These are phyloP conservation scores for Alloplasta piceator DNA, from an alignment of 2,888 invertebrate species.

Conservation along the genomic window DNA sequence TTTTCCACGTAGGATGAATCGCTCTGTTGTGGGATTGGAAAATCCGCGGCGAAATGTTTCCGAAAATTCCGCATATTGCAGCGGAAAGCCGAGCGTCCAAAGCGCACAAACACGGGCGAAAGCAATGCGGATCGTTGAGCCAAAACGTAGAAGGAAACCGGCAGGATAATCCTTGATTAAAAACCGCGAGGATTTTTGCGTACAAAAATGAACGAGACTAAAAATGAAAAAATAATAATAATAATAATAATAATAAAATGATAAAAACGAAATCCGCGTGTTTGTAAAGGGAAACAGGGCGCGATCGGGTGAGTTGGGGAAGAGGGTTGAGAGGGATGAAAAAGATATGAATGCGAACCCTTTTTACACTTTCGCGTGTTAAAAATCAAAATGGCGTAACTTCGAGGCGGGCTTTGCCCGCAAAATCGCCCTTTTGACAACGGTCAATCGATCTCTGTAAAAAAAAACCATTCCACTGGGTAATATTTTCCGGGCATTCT, in stretches of 20 bases:
- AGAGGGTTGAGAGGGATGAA: neutral
- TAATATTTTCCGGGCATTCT: neutral
- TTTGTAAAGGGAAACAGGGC: neutral
- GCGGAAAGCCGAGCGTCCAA: constrained; percentile 35
- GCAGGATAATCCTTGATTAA: constrained; percentile 80
- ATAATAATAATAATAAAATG: too few relatives aligned
- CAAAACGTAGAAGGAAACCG: constrained; percentile 28
- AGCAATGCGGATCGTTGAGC: constrained; percentile 12
- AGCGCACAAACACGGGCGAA: neutral
- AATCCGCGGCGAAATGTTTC: constrained; percentile 59
- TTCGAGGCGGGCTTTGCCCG: too few relatives aligned
- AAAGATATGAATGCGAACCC: constrained; percentile 21
- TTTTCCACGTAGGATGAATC: too few relatives aligned
- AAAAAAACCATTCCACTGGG: constrained; percentile 1
- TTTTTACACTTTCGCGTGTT: constrained; percentile 1
- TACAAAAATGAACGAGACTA: constrained; percentile 25
- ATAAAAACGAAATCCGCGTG: constrained; percentile 11
- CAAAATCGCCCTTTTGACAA: too few relatives aligned
- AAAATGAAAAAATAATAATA: constrained; percentile 5
- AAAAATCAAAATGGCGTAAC: constrained; percentile 1
- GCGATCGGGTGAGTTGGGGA: neutral
- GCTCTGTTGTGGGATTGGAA: constrained; percentile 21
- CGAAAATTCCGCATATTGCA: constrained; percentile 54
- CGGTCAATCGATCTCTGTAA: neutral
- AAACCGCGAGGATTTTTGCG: constrained; percentile 71